Percentiles rank a stretch among this genome's conserved stretches.
phyloP scores from a whole-genome alignment of 2,888 invertebrate genomes.

The Linyphia triangularis region DNA sequence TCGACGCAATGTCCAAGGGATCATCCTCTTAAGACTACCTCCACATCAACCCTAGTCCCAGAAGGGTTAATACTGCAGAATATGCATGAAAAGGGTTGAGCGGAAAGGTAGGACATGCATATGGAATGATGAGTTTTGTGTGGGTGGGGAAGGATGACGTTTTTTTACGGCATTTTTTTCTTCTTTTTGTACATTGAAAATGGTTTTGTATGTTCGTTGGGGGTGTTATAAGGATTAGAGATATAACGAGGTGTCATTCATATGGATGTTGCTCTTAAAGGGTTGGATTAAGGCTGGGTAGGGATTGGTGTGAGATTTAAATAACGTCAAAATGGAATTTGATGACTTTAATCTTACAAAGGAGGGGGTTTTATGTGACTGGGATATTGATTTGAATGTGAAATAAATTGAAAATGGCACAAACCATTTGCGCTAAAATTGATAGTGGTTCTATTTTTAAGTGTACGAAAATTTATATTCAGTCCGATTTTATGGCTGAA shows the following conservation, averaged over 20 bases:
- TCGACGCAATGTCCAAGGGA: background rate
- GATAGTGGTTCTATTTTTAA: no score
- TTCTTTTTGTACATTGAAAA: background rate
- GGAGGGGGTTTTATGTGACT: background rate
- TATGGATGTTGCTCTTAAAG: conserved; percentile 4
- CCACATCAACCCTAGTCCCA: background rate
- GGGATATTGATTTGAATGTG: background rate
- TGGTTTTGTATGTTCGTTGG: background rate
- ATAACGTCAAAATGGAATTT: background rate
- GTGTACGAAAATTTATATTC: no score
- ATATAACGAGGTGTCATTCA: conserved; percentile 14
- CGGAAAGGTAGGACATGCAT: no score
- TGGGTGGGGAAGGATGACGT: background rate
- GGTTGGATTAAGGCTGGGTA: conserved; percentile 9
- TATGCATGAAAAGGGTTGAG: background rate
- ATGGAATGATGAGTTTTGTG: background rate
- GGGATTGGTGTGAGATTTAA: background rate
- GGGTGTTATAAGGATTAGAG: background rate
- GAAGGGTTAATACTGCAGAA: background rate
- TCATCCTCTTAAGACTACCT: background rate
- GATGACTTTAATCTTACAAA: background rate
- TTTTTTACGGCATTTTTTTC: conserved; percentile 6
- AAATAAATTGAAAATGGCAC: background rate
- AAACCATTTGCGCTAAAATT: background rate
- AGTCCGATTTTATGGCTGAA: background rate